phyloP scores from a whole-genome alignment of 2,888 invertebrate species.

The Sisyra terminalis region DNA sequence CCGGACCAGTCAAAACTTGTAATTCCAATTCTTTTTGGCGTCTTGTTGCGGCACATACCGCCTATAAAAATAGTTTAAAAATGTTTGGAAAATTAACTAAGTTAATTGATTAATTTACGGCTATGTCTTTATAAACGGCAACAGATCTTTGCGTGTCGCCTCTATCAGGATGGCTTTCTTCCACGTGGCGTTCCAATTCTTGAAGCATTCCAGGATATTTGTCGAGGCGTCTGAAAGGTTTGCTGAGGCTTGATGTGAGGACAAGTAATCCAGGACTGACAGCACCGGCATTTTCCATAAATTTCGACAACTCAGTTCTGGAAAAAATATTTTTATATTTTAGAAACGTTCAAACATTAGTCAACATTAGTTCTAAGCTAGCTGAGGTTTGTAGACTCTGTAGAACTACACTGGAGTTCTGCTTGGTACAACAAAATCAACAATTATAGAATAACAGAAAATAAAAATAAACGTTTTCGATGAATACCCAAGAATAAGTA shows the following conservation, averaged over 20 bases:
- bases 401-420: too few species aligned
- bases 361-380: too few species aligned
- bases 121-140: constrained; percentile 86
- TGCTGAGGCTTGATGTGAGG: constrained; percentile 82
- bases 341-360: too few species aligned
- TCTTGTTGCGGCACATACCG: constrained; percentile 69
- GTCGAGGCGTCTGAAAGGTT: constrained; percentile 87
- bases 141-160: constrained; percentile 95
- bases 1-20: constrained; percentile 85
- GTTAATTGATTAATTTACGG: constrained; percentile 39
- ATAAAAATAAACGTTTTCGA: too few species aligned
- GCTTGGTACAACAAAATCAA: too few species aligned
- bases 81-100: constrained; percentile 6
- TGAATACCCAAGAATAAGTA: too few species aligned
- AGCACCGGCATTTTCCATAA: constrained; percentile 79
- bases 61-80: constrained; percentile 32
- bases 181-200: constrained; percentile 88
- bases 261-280: constrained; percentile 75
- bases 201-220: constrained; percentile 90
- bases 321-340: too few species aligned
- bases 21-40: constrained; percentile 91
- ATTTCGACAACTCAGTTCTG: constrained; percentile 68
- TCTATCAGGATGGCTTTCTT: constrained; percentile 87
- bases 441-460: too few species aligned
- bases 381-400: too few species aligned